Conservation (phyloP, 1,140 invertebrate species). For the Drosophila willistoni region DNA sequence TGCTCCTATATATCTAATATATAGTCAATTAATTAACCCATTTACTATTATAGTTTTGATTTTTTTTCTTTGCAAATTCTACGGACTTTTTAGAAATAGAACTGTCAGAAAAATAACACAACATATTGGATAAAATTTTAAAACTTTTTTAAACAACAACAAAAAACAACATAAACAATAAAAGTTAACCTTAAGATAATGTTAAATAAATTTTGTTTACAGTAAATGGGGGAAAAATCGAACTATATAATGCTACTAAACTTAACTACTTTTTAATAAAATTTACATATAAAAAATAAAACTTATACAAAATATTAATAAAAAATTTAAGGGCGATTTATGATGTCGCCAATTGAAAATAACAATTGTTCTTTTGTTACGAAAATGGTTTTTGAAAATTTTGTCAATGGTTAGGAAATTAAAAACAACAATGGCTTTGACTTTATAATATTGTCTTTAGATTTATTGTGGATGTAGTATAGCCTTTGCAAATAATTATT, state of each 20-base stretch:
- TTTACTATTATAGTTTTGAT: background rate
- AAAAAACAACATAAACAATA: background rate
- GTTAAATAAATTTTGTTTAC: background rate
- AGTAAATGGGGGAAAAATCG: background rate
- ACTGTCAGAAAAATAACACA: background rate
- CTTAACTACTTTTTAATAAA: slow-evolving; percentile 21
- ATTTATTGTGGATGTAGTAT: no score
- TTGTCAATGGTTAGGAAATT: no score
- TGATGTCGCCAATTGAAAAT: slow-evolving; percentile 44
- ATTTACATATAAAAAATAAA: slow-evolving; percentile 37
- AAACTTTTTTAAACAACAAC: background rate
- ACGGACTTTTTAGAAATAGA: background rate
- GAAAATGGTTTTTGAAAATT: no score
- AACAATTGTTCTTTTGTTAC: background rate
- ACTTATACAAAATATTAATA: slow-evolving; percentile 17
- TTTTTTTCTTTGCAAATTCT: background rate
- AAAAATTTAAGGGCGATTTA: slow-evolving; percentile 19
- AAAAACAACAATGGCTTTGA: no score
- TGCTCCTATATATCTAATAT: slow-evolving; percentile 11
- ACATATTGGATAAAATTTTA: background rate
- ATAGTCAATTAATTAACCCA: slow-evolving; percentile 7
- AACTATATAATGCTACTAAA: slow-evolving; percentile 2
- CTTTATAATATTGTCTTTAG: no score
- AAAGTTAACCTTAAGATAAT: slow-evolving; percentile 16
- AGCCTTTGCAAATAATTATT: no score